phyloP scores from a whole-genome alignment of 2,113 vertebrate genomes.

The Raja brachyura region DNA sequence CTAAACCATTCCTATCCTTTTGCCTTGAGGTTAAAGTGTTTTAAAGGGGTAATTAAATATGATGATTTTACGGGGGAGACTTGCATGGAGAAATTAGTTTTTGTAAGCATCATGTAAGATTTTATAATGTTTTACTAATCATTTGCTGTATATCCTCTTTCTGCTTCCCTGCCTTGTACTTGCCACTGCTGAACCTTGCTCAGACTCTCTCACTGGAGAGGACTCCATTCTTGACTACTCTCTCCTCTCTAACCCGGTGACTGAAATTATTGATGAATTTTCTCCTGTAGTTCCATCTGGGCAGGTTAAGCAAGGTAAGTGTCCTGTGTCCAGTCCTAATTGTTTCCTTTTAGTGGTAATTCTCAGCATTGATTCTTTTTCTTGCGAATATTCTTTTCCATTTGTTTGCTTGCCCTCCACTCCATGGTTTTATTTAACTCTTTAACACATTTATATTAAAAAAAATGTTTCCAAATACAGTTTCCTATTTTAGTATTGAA shows the following conservation, averaged over 20 bases:
- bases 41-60: background rate
- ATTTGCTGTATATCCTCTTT: conserved; percentile 53
- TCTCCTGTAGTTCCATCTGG: conserved; percentile 70
- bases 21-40: background rate
- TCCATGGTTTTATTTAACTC: background rate
- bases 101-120: background rate
- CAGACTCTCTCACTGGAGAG: conserved; percentile 81
- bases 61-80: background rate
- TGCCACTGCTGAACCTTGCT: conserved; percentile 47
- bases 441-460: background rate
- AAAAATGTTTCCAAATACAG: background rate
- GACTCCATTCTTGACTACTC: conserved; percentile 83
- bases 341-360: background rate
- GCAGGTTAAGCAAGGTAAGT: conserved; percentile 80
- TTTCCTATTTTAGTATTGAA: background rate
- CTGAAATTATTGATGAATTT: conserved; percentile 83
- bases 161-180: conserved; percentile 42
- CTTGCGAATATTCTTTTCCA: background rate
- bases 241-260: conserved; percentile 77
- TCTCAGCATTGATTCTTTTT: background rate
- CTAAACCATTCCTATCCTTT: too few relatives aligned
- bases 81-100: background rate
- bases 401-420: conserved; percentile 38
- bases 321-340: conserved; percentile 22
- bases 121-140: background rate